Conservation (phyloP, 2,113 vertebrate species). For the Orthonyx spaldingii region DNA sequence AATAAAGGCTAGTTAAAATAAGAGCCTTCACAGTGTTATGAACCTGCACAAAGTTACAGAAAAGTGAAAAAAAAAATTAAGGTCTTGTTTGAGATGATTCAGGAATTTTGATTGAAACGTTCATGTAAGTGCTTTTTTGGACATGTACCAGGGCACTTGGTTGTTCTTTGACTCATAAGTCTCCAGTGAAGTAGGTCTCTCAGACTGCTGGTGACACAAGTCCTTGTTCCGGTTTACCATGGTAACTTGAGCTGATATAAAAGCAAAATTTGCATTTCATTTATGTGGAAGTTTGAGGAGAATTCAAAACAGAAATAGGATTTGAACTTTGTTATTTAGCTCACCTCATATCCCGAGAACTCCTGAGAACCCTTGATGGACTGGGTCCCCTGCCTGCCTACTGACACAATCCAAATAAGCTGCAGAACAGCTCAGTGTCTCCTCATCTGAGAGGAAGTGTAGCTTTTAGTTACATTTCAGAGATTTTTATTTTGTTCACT, state of each 20-base stretch:
- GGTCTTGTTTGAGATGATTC: not conserved
- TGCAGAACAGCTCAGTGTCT: accelerated
- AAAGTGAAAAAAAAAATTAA: not conserved
- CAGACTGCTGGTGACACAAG: not conserved
- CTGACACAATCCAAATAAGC: not conserved
- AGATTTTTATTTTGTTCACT: not conserved
- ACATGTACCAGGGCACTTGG: not conserved
- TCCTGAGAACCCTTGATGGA: not conserved
- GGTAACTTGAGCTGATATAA: not conserved
- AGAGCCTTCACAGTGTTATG: not conserved
- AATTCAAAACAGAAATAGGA: not conserved
- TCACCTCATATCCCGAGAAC: not conserved
- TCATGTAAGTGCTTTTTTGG: not conserved
- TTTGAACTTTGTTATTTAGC: not conserved
- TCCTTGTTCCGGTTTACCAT: not conserved
- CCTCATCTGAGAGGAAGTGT: not conserved
- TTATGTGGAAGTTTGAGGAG: not conserved
- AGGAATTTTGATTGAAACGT: not conserved
- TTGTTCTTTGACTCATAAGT: not conserved
- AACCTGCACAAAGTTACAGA: not conserved
- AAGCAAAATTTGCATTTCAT: accelerated
- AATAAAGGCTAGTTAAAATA: not conserved
- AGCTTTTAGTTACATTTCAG: not conserved
- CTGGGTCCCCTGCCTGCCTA: not conserved
- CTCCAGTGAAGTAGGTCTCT: not conserved